Conservation (phyloP, 2,797 vertebrate species). For the Gadopsis marmoratus region DNA sequence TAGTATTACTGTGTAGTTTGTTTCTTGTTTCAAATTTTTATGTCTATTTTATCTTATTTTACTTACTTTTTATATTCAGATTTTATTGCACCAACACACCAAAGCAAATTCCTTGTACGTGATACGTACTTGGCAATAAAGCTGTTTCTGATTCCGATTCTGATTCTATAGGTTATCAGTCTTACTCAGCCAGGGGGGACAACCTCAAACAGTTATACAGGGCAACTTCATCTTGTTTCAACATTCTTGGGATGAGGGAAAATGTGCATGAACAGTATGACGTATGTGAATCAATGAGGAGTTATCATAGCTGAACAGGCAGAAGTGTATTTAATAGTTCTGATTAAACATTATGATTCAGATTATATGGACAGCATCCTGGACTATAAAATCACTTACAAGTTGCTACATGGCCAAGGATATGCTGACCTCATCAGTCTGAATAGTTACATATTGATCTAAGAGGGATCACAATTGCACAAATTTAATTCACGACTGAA, state of each 20-base stretch:
- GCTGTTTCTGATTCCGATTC: too few species aligned
- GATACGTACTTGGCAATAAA: too few species aligned
- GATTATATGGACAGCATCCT: neutral
- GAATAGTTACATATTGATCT: neutral
- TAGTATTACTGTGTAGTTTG: too few species aligned
- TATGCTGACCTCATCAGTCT: neutral
- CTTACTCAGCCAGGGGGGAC: neutral
- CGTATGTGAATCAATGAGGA: neutral
- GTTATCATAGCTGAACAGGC: neutral
- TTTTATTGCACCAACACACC: too few species aligned
- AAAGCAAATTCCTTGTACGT: too few species aligned
- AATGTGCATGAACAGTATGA: neutral
- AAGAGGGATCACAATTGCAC: neutral
- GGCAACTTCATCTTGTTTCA: neutral
- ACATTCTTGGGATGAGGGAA: neutral
- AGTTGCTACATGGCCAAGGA: neutral
- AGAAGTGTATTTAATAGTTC: neutral
- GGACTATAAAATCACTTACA: conserved; percentile 1
- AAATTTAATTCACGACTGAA: neutral
- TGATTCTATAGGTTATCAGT: neutral
- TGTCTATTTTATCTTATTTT: too few species aligned
- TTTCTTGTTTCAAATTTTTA: too few species aligned
- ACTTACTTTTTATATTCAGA: too few species aligned
- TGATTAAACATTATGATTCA: conserved; percentile 4
- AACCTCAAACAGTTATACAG: neutral